Conservation (phyloP, 2,888 invertebrate species). For the Alloplasta piceator region DNA sequence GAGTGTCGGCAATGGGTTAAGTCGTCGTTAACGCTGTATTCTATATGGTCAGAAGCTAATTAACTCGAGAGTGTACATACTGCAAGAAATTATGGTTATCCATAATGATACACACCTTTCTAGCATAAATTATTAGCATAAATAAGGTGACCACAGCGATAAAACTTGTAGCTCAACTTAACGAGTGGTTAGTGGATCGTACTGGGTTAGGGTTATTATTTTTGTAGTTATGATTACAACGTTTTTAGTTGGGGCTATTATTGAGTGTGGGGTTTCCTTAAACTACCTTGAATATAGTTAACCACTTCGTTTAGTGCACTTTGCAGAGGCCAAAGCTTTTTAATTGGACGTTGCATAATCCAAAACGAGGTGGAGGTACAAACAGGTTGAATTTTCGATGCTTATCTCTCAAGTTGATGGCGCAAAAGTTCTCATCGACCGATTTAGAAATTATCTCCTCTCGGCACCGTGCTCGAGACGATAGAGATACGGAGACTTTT, state of each 20-base stretch:
- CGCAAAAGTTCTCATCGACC: constrained; percentile 27
- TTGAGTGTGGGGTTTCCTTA: no score
- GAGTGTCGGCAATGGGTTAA: background rate
- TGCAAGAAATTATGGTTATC: no score
- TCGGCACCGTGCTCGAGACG: constrained; percentile 4
- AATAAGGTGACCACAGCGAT: no score
- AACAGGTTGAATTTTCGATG: constrained; percentile 48
- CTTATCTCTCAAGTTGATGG: constrained; percentile 48
- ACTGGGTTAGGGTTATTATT: no score
- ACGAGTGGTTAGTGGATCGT: no score
- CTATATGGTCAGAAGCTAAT: no score
- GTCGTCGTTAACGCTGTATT: background rate
- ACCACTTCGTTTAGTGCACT: background rate
- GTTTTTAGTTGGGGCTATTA: background rate
- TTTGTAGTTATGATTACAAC: constrained; percentile 3
- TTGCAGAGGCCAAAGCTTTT: background rate
- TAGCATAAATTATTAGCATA: no score
- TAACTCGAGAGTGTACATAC: no score
- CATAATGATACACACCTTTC: no score
- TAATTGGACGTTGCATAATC: no score
- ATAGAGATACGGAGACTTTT: constrained; percentile 19
- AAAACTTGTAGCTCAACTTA: no score
- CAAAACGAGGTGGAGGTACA: no score
- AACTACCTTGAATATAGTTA: constrained; percentile 1
- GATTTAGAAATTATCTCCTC: constrained; percentile 63